Evolutionary conservation across 2,797 vertebrate species (phyloP).

Genomic region (Oreortyx pictus): DNA sequence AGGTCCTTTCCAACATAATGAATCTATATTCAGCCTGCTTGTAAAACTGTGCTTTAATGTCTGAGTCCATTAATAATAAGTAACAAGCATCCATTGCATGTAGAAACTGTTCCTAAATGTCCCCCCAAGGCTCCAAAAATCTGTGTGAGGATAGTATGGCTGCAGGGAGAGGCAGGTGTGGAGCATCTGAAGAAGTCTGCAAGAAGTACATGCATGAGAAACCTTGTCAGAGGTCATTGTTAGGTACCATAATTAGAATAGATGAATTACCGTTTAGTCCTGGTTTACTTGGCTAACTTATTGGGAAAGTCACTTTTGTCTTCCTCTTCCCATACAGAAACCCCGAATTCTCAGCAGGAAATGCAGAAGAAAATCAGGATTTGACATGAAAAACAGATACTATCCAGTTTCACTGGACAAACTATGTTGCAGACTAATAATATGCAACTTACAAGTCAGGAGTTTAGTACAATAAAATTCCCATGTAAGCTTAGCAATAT

Average conservation of each 20-base stretch:
- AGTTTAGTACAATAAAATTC: slow-evolving; percentile 21
- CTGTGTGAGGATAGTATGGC: neutral
- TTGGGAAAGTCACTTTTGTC: neutral
- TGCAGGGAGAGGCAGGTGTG: neutral
- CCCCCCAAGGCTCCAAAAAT: neutral
- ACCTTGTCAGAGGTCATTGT: neutral
- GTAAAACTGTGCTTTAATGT: neutral
- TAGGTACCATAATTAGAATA: neutral
- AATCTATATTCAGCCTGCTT: neutral
- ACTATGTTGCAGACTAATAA: neutral
- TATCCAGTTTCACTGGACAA: neutral
- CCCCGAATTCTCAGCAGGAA: neutral
- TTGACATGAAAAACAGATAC: neutral
- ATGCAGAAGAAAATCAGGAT: neutral
- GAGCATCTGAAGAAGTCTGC: neutral
- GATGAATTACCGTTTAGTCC: neutral
- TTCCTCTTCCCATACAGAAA: neutral
- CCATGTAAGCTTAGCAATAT: neutral
- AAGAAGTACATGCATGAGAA: neutral
- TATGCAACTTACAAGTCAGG: neutral
- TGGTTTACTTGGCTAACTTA: neutral
- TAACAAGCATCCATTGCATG: neutral
- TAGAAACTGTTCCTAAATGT: neutral
- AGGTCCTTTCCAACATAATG: too few species aligned
- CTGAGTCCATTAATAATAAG: neutral